Evolutionary conservation across 2,888 invertebrate genomes (phyloP).

Genomic region (Danaus chrysippus): DNA sequence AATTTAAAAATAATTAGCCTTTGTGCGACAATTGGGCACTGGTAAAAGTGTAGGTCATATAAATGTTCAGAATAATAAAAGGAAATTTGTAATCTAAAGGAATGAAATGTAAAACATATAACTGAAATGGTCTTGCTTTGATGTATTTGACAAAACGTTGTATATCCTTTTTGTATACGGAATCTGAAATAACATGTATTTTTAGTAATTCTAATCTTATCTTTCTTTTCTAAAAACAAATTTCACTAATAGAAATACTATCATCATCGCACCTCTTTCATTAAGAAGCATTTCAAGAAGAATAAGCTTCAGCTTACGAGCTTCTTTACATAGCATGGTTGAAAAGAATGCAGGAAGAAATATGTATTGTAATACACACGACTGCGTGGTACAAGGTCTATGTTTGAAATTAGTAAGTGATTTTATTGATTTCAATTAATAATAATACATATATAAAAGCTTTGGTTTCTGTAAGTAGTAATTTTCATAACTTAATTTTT

Average conservation of each 20-base stretch:
- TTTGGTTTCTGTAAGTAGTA: too few relatives aligned
- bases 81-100: constrained; percentile 24
- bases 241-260: too few relatives aligned
- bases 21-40: constrained; percentile 4
- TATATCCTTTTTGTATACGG: constrained; percentile 11
- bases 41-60: constrained; percentile 28
- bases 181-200: too few relatives aligned
- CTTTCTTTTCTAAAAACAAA: too few relatives aligned
- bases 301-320: constrained; percentile 17
- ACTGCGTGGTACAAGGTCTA: background rate
- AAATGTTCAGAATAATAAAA: constrained; percentile 22
- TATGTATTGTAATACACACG: constrained; percentile 10
- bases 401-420: too few relatives aligned
- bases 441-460: too few relatives aligned
- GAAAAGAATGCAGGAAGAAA: constrained; percentile 15
- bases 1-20: background rate
- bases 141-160: constrained; percentile 22
- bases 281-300: constrained; percentile 16
- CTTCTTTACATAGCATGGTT: constrained; percentile 7
- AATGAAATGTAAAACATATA: constrained; percentile 20
- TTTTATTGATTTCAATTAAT: too few relatives aligned
- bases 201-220: too few relatives aligned
- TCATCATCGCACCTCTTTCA: constrained; percentile 13
- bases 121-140: constrained; percentile 26
- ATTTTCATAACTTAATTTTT: too few relatives aligned